A percentile compares a stretch with the other conserved stretches of the same genome.
phyloP scores from a whole-genome alignment of 1,140 invertebrate genomes.

The Odontomachus brunneus region DNA sequence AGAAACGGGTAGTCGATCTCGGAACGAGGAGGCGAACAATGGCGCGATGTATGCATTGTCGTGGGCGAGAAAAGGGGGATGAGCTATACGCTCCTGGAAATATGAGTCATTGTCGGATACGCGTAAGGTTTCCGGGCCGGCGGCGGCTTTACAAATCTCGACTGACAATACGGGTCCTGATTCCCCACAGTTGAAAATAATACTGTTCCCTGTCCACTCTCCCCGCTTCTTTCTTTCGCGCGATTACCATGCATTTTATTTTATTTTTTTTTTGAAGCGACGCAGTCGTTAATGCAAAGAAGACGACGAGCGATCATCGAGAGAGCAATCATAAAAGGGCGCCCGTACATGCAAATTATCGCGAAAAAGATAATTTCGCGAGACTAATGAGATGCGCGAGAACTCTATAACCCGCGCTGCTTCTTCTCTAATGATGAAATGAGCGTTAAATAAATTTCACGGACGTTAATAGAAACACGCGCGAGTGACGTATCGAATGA shows the following conservation, averaged over 20 bases:
- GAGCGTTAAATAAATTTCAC: constrained; percentile 2
- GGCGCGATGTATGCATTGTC: constrained; percentile 59
- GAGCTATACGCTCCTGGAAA: constrained; percentile 65
- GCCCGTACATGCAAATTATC: no score
- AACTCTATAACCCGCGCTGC: no score
- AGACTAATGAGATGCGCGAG: no score
- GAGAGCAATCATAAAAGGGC: no score
- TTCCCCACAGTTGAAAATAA: constrained; percentile 48
- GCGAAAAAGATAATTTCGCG: no score
- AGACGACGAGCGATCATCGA: no score
- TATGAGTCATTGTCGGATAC: constrained; percentile 74
- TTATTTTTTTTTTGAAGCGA: no score
- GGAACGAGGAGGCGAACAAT: constrained; percentile 63
- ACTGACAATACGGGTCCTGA: constrained; percentile 74
- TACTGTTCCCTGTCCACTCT: no score
- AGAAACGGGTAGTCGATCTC: constrained; percentile 56
- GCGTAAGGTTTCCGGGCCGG: constrained; percentile 77
- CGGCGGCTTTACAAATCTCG: constrained; percentile 73
- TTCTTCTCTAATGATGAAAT: background rate
- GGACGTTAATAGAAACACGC: background rate
- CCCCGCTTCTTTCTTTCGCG: no score
- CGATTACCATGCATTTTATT: no score
- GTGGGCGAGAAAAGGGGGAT: constrained; percentile 63
- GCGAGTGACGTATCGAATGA: background rate
- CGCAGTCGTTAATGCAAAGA: no score